Evolutionary conservation across 2,797 vertebrate genomes (phyloP).

Genomic region (Oreortyx pictus): DNA sequence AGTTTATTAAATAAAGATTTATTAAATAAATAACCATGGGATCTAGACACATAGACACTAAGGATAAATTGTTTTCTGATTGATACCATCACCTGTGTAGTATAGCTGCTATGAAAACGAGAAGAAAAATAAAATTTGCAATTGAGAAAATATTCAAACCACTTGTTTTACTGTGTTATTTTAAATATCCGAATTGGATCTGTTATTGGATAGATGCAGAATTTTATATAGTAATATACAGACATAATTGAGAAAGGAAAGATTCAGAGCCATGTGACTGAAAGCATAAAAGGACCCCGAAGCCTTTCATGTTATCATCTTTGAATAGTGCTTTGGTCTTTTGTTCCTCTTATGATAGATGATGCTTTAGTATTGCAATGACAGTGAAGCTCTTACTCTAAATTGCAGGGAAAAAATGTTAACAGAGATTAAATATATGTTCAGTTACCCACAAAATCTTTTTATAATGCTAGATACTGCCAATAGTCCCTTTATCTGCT

Average conservation of each 20-base stretch:
- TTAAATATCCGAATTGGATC: background rate
- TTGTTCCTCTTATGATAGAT: constrained; percentile 51
- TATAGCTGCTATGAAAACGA: background rate
- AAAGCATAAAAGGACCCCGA: constrained; percentile 33
- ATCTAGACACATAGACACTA: background rate
- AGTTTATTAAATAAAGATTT: background rate
- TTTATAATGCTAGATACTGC: background rate
- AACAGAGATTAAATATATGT: constrained; percentile 16
- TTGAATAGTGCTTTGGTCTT: constrained; percentile 48
- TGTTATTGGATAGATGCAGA: background rate
- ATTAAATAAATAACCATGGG: background rate
- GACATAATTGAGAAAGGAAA: constrained; percentile 24
- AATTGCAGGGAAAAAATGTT: background rate
- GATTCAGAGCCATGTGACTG: background rate
- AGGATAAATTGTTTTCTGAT: background rate
- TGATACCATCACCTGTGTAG: background rate
- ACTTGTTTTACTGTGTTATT: background rate
- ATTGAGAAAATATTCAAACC: background rate
- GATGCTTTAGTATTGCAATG: constrained; percentile 23
- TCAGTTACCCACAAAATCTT: constrained; percentile 5
- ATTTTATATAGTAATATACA: constrained; percentile 11
- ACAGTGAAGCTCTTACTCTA: constrained; percentile 11
- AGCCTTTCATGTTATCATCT: constrained; percentile 57
- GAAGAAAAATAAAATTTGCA: background rate
- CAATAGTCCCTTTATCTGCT: background rate